A percentile compares a stretch with the other conserved stretches of the same genome.
These are phyloP conservation scores for Dolichallabes microphthalmus DNA, from an alignment of 2,113 vertebrate genomes.

Conservation along the genomic window DNA sequence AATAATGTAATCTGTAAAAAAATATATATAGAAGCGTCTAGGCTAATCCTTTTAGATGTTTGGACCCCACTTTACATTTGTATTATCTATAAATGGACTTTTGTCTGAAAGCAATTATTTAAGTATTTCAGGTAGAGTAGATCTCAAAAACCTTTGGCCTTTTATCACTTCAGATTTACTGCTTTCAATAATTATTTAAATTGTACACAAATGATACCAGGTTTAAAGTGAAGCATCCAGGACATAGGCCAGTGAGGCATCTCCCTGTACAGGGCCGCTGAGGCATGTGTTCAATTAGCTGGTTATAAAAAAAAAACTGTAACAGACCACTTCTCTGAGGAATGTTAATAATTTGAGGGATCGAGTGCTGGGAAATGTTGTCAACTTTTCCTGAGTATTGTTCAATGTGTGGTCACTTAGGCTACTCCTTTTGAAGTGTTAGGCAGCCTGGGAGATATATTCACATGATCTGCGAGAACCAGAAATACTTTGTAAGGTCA, in stretches of 20 bases:
- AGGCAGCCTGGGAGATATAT: constrained; percentile 56
- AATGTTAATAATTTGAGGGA: constrained; percentile 77
- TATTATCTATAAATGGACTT: constrained; percentile 59
- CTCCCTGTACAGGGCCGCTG: constrained; percentile 64
- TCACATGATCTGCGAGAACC: constrained; percentile 65
- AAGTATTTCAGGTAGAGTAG: constrained; percentile 41
- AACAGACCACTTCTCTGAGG: constrained; percentile 65
- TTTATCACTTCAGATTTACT: constrained; percentile 63
- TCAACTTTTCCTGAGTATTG: constrained; percentile 68
- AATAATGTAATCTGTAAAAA: background rate
- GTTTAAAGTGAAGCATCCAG: constrained; percentile 60
- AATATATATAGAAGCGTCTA: background rate
- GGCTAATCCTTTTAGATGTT: background rate
- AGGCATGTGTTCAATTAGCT: constrained; percentile 75
- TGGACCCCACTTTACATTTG: constrained; percentile 1
- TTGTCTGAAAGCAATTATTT: constrained; percentile 57
- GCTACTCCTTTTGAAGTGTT: constrained; percentile 65
- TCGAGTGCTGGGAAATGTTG: constrained; percentile 63
- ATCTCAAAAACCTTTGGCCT: constrained; percentile 50
- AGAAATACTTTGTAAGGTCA: constrained; percentile 35
- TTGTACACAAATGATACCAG: constrained; percentile 68
- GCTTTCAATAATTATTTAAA: constrained; percentile 71
- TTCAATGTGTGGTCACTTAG: constrained; percentile 55
- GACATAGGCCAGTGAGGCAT: constrained; percentile 55
- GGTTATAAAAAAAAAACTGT: constrained; percentile 62